Percentiles rank a stretch among this genome's conserved stretches.
These are phyloP conservation scores for Lasioglossum pauxillum DNA, from an alignment of 2,888 invertebrate genomes.

Conservation along the genomic window DNA sequence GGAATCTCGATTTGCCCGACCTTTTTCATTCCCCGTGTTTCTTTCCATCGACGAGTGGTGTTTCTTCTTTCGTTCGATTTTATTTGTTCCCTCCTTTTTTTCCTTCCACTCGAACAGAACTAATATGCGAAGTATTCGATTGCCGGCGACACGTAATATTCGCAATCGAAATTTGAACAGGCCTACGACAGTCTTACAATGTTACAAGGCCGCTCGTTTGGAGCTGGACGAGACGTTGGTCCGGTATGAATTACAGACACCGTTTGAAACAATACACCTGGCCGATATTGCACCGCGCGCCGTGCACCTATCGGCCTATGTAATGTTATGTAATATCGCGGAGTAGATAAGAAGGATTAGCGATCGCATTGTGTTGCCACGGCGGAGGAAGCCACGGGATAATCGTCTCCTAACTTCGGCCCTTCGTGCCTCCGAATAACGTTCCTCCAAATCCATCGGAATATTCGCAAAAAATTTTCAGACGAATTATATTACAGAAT, in stretches of 20 bases:
- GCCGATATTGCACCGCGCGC: conserved; percentile 63
- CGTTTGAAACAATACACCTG: conserved; percentile 76
- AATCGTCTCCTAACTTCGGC: neutral
- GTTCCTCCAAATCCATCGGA: neutral
- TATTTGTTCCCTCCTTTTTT: neutral
- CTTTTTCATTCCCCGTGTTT: conserved; percentile 15
- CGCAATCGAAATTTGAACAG: conserved; percentile 74
- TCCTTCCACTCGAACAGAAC: neutral
- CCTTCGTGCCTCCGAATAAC: neutral
- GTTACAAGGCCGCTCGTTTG: conserved; percentile 73
- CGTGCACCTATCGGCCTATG: conserved; percentile 52
- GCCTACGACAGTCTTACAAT: conserved; percentile 59
- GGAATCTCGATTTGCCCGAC: conserved; percentile 38
- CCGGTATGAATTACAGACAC: conserved; percentile 76
- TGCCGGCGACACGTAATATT: conserved; percentile 73
- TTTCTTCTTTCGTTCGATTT: neutral
- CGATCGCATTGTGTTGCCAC: conserved; percentile 4
- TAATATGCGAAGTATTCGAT: conserved; percentile 65
- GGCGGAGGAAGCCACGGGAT: neutral
- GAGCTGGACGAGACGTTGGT: conserved; percentile 59
- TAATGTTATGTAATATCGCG: conserved; percentile 61
- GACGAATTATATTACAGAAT: neutral
- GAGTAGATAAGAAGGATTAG: conserved; percentile 62
- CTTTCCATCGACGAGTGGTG: neutral
- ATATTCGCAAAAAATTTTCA: neutral